These are phyloP conservation scores for Cantharis rufa DNA, from an alignment of 2,888 invertebrate genomes.

Conservation along the genomic window DNA sequence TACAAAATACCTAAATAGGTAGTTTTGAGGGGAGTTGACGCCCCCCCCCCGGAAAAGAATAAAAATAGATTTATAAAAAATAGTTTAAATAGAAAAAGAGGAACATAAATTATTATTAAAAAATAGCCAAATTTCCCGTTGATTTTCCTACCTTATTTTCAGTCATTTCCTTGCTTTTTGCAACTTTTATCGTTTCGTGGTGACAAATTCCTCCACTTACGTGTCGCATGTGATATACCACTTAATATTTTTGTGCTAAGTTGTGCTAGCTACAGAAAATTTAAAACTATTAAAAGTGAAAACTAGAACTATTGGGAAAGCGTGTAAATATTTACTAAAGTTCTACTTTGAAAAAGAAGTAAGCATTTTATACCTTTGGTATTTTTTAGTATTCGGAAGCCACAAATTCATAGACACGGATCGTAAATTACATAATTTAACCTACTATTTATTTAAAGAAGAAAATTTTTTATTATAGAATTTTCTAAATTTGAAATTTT, in stretches of 20 bases:
- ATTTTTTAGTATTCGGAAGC: constrained; percentile 38
- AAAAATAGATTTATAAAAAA: no score
- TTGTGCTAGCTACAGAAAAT: neutral
- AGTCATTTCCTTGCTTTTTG: neutral
- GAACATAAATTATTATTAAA: no score
- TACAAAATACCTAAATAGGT: no score
- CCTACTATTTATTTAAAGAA: neutral
- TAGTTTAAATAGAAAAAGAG: no score
- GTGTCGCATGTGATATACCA: neutral
- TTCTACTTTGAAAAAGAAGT: constrained; percentile 7
- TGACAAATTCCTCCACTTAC: neutral
- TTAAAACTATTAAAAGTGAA: neutral
- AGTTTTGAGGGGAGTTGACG: no score
- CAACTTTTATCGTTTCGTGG: neutral
- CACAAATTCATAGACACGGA: constrained; percentile 40
- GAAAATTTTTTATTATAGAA: no score
- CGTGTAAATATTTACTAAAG: neutral
- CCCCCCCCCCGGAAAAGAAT: no score
- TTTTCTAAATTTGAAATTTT: neutral
- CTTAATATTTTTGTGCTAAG: neutral
- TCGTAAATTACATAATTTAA: constrained; percentile 4
- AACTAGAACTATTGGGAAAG: neutral
- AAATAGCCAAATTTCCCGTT: neutral
- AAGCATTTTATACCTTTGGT: constrained; percentile 40
- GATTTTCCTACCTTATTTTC: neutral